Evolutionary conservation across 1,140 invertebrate species (phyloP), one percentile per base, ranked within the genome.

Genomic region (Tetragonula clypearis): DNA sequence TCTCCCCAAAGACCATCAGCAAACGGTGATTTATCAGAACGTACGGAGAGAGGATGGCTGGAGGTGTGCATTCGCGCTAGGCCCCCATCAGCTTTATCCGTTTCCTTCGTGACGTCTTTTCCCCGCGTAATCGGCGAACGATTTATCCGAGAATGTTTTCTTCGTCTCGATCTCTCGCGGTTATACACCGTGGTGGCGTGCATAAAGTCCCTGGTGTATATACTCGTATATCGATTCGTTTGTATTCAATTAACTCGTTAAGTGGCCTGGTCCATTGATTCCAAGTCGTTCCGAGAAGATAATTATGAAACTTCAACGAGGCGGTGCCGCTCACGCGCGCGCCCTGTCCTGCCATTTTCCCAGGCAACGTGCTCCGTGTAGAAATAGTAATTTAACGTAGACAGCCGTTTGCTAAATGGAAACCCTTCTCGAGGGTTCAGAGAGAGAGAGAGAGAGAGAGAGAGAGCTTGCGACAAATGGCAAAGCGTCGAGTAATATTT

Each of bases 1-100:
- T 78, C 53, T 73, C 30, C 58, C 14, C 26, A 30, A 35, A 76
- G 60, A 23, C 69, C 65, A 77, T 66, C 75, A 76, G 85, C 82
- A 81, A 91, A 65, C 86, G 87, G 84, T 82, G 82, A 92, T 92
- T 92, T 92, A 91, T 92, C 92, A 88, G 91, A 89, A 88, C 26
- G 58, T 49, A 23, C 17, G 65, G 55, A 30, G 41, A 6, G 41
- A 12, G 19, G 58, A 41, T 5, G n/a, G 23, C 17, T 17, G 26
- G 60, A 26, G 58, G 35, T 74, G 53, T 78, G 74, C 81, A 58
- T 66, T 77, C 49, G 11, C 49, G 55, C 35, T 30, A 21, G 76
- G 19, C 62, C 12, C 62, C 26, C 30, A 21, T 56, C 56, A 21
- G 26, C 35, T 21, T 65, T 53, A 35, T 58, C 72, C 73, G 30